A percentile compares a stretch with the other conserved stretches of the same genome.
Conservation (phyloP, 2,113 vertebrate species). For the Scalopus aquaticus region DNA sequence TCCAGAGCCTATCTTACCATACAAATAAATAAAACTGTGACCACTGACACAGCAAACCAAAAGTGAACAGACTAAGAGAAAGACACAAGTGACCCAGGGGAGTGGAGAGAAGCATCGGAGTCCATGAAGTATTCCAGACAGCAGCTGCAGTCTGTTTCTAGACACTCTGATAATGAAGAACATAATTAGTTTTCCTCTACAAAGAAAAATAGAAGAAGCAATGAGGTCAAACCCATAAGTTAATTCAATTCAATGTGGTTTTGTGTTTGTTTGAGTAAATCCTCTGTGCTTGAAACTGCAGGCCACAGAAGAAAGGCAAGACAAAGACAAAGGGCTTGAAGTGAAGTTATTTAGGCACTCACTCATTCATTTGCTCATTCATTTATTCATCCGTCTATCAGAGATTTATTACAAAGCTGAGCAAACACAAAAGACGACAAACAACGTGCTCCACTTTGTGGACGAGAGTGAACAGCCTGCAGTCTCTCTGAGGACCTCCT, state of each 20-base stretch:
- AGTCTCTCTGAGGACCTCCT: not conserved
- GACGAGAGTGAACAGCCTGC: not conserved
- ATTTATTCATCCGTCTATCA: not conserved
- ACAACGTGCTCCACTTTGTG: not conserved
- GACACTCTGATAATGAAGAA: conserved; percentile 52
- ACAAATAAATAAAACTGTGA: conserved; percentile 32
- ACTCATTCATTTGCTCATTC: not conserved
- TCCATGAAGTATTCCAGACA: not conserved
- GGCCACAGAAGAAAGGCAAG: not conserved
- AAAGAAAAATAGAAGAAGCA: conserved; percentile 65
- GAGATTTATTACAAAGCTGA: not conserved
- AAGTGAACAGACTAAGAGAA: not conserved
- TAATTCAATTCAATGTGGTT: conserved; percentile 49
- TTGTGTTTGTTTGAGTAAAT: conserved; percentile 50
- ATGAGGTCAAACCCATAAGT: conserved; percentile 65
- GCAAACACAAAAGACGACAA: not conserved
- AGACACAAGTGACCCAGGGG: not conserved
- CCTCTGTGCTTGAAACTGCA: not conserved
- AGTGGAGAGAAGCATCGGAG: not conserved
- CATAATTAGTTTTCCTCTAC: conserved; percentile 69
- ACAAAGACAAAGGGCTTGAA: not conserved
- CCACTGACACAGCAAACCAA: not conserved
- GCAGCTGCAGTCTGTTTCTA: conserved; percentile 64
- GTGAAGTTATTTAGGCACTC: not conserved
- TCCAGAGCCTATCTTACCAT: not conserved